Evolutionary conservation across 1,140 invertebrate species (phyloP).

Genomic region (Apis cerana): DNA sequence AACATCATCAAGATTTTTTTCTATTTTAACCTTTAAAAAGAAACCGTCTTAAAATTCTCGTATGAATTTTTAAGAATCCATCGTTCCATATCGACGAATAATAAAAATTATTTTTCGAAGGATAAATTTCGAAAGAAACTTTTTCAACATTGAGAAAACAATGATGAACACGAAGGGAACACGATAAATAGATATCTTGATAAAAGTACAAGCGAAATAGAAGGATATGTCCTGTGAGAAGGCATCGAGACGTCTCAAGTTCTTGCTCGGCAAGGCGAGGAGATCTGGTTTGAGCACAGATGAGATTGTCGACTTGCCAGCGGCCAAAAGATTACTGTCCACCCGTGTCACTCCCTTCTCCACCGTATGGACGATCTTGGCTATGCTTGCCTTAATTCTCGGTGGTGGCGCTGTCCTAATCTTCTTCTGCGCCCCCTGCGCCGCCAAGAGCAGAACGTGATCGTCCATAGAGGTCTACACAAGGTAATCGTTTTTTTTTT

Average conservation of each 20-base stretch:
- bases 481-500: background rate
- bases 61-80: too few species aligned
- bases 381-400: slow-evolving; percentile 59
- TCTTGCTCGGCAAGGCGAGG: slow-evolving; percentile 66
- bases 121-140: too few species aligned
- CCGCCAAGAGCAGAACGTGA: slow-evolving; percentile 48
- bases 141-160: background rate
- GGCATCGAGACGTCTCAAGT: slow-evolving; percentile 68
- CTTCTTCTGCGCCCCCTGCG: slow-evolving; percentile 66
- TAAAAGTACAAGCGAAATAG: background rate
- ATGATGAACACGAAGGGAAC: background rate
- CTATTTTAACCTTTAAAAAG: too few species aligned
- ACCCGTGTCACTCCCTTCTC: slow-evolving; percentile 44
- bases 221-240: slow-evolving; percentile 70
- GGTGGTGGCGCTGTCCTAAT: slow-evolving; percentile 61
- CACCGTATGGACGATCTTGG: slow-evolving; percentile 61
- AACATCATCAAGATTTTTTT: background rate
- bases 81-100: too few species aligned
- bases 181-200: background rate
- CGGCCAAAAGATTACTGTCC: slow-evolving; percentile 63
- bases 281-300: slow-evolving; percentile 64
- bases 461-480: background rate
- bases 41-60: too few species aligned
- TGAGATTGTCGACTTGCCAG: slow-evolving; percentile 67
- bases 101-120: too few species aligned